A percentile compares a stretch with the other conserved stretches of the same genome.
These are phyloP conservation scores for Menidia beryllina DNA, from an alignment of 2,113 vertebrate species.

Conservation along the genomic window DNA sequence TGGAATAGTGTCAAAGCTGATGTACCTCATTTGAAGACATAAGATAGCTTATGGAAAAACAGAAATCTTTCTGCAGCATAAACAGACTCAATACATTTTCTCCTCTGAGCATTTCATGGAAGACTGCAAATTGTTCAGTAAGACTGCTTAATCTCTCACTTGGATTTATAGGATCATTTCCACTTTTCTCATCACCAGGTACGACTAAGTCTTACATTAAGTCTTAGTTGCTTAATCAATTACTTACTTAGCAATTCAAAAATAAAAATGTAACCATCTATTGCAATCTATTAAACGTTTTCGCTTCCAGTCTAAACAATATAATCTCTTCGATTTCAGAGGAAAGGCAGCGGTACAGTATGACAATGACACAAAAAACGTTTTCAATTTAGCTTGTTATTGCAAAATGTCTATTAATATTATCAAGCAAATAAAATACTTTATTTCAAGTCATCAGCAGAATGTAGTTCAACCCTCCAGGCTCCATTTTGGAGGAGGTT, in stretches of 20 bases:
- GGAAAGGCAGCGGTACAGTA: too few species aligned
- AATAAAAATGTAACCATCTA: background rate
- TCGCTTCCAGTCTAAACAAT: too few species aligned
- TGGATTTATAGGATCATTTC: background rate
- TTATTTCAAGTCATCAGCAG: conserved; percentile 24
- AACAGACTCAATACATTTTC: background rate
- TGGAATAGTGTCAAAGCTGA: background rate
- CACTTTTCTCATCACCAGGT: background rate
- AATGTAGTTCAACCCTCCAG: conserved; percentile 31
- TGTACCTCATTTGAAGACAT: too few species aligned
- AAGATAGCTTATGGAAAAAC: too few species aligned
- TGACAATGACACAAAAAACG: background rate
- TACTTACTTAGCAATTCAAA: background rate
- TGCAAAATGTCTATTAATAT: background rate
- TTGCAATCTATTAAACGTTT: too few species aligned
- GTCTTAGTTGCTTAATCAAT: background rate
- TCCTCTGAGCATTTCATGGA: background rate
- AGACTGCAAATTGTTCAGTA: background rate
- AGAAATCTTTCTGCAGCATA: background rate
- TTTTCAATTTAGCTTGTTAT: background rate
- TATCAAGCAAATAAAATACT: background rate
- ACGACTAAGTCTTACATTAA: too few species aligned
- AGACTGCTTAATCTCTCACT: background rate
- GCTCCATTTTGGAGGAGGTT: conserved; percentile 55
- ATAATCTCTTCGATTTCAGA: too few species aligned